phyloP scores from a whole-genome alignment of 2,113 vertebrate genomes.

The Rissa tridactyla region DNA sequence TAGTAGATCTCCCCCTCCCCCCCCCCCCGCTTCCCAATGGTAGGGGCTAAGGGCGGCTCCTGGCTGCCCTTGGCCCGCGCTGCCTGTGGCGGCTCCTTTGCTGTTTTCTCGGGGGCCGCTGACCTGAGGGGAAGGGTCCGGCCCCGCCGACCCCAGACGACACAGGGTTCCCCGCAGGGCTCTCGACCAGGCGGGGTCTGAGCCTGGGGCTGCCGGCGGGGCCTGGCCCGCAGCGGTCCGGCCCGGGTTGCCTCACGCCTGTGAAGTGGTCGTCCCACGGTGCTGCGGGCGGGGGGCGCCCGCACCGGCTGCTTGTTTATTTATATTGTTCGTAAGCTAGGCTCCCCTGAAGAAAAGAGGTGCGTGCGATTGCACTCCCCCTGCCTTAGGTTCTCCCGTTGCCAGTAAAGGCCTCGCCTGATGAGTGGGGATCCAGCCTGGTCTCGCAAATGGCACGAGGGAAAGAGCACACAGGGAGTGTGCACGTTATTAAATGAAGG shows the following conservation, averaged over 20 bases:
- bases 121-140: too few relatives aligned
- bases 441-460: fast-evolving
- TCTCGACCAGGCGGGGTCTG: fast-evolving
- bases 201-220: not conserved
- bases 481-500: too few relatives aligned
- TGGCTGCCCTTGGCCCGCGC: fast-evolving
- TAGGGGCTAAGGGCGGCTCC: not conserved
- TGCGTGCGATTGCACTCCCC: not conserved
- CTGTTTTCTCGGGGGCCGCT: fast-evolving
- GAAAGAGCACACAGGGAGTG: fast-evolving
- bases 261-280: not conserved
- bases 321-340: not conserved
- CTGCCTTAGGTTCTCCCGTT: not conserved
- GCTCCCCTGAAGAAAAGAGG: not conserved
- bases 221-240: not conserved
- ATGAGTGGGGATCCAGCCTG: fast-evolving
- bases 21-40: not conserved
- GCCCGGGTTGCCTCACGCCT: not conserved
- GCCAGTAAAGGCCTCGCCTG: not conserved
- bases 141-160: fast-evolving
- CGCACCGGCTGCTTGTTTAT: fast-evolving
- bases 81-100: fast-evolving
- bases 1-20: fast-evolving
- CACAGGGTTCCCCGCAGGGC: too few relatives aligned
- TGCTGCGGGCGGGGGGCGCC: not conserved